Percentiles rank a stretch among this genome's conserved stretches.
These are phyloP conservation scores for Platichthys stellatus DNA, from an alignment of 2,113 vertebrate species.

Conservation along the genomic window DNA sequence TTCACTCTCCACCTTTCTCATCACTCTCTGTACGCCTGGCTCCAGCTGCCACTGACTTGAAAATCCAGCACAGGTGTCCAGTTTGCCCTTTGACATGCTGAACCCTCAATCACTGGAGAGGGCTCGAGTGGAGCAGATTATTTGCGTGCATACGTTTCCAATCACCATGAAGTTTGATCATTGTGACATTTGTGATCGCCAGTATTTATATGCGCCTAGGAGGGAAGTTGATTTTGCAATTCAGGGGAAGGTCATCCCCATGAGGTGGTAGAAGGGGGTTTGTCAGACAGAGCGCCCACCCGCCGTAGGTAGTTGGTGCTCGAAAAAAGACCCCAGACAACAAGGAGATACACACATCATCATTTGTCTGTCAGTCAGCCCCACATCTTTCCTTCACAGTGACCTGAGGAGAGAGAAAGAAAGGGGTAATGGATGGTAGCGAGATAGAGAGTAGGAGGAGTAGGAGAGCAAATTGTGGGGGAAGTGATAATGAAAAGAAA, in stretches of 20 bases:
- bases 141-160: slow-evolving; percentile 42
- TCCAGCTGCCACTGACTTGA: slow-evolving; percentile 62
- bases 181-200: slow-evolving; percentile 45
- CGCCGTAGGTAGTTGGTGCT: not conserved
- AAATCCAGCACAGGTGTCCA: slow-evolving; percentile 54
- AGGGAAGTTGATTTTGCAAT: slow-evolving; percentile 21
- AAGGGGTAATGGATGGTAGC: slow-evolving; percentile 28
- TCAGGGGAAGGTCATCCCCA: slow-evolving; percentile 50
- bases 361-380: slow-evolving; percentile 43
- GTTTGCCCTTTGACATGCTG: slow-evolving; percentile 57
- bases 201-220: slow-evolving; percentile 19
- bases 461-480: slow-evolving; percentile 47
- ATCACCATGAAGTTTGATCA: slow-evolving; percentile 45
- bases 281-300: slow-evolving; percentile 2
- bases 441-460: slow-evolving; percentile 33
- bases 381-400: slow-evolving; percentile 31
- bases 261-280: slow-evolving; percentile 40
- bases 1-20: slow-evolving; percentile 59
- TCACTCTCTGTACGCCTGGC: slow-evolving; percentile 52
- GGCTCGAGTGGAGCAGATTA: slow-evolving; percentile 35
- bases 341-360: slow-evolving; percentile 16
- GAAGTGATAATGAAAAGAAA: slow-evolving; percentile 64
- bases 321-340: slow-evolving; percentile 23
- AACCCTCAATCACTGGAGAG: slow-evolving; percentile 51
- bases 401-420: slow-evolving; percentile 63